phyloP scores from a whole-genome alignment of 2,888 invertebrate species.

The Germaria angustata region DNA sequence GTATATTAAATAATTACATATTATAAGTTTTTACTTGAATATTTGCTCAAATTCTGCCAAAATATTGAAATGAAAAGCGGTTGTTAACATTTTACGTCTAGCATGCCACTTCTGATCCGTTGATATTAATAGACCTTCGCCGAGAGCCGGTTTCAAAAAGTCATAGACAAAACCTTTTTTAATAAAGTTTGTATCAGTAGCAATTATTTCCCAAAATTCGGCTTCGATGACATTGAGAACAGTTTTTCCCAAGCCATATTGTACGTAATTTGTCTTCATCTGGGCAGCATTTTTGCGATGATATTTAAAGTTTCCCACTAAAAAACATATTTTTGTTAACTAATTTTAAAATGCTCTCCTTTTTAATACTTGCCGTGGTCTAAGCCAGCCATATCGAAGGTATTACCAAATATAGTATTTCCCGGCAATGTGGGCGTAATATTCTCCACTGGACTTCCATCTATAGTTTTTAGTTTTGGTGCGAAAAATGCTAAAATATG shows the following conservation, averaged over 20 bases:
- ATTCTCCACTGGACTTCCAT: conserved; percentile 71
- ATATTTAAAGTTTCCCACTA: conserved; percentile 70
- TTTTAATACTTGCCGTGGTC: conserved; percentile 66
- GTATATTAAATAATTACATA: not conserved
- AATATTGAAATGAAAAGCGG: conserved; percentile 76
- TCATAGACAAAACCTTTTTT: conserved; percentile 72
- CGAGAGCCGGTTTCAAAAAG: conserved; percentile 72
- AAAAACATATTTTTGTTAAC: not conserved
- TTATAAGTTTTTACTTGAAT: conserved; percentile 70
- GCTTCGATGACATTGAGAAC: conserved; percentile 73
- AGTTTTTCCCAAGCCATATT: conserved; percentile 68
- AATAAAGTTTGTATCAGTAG: conserved; percentile 72
- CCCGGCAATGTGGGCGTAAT: conserved; percentile 69
- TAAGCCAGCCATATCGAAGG: conserved; percentile 71
- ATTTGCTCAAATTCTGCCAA: conserved; percentile 74
- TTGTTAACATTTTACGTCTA: conserved; percentile 74
- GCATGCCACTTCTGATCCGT: conserved; percentile 76
- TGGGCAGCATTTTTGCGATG: conserved; percentile 49
- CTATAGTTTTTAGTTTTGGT: conserved; percentile 70
- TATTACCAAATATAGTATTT: conserved; percentile 73
- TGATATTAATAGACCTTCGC: conserved; percentile 72
- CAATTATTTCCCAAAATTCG: conserved; percentile 71
- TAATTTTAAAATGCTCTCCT: not conserved
- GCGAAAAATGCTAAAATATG: conserved; percentile 66
- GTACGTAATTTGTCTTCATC: conserved; percentile 69